A percentile compares a stretch with the other conserved stretches of the same genome.
Evolutionary conservation across 1,140 invertebrate genomes (phyloP).

Genomic region (Apolygus lucorum): DNA sequence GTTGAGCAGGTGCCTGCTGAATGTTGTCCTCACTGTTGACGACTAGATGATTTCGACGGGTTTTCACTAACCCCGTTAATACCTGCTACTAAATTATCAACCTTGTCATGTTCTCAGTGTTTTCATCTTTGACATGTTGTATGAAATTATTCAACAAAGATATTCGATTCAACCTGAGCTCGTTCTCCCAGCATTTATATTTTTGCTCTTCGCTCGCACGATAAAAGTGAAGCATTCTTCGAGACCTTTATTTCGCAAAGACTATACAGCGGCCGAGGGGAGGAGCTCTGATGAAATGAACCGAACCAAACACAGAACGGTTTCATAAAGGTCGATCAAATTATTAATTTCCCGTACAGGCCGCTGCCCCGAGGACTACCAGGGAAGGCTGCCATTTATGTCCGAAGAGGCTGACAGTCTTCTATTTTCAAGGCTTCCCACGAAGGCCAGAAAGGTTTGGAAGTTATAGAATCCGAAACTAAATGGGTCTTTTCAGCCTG

Average conservation of each 20-base stretch:
- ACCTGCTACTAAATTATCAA: too few relatives aligned
- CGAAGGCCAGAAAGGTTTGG: not conserved
- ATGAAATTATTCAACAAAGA: too few relatives aligned
- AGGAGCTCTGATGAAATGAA: not conserved
- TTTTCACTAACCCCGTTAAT: too few relatives aligned
- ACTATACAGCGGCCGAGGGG: not conserved
- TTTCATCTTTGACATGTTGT: too few relatives aligned
- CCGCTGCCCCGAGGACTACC: not conserved
- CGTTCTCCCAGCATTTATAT: too few relatives aligned
- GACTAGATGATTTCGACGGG: too few relatives aligned
- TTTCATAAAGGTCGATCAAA: conserved; percentile 4
- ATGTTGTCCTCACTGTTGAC: too few relatives aligned
- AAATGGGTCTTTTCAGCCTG: conserved; percentile 10
- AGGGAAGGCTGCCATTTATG: not conserved
- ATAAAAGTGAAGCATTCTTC: not conserved
- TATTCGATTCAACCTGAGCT: too few relatives aligned
- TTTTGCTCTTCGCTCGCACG: too few relatives aligned
- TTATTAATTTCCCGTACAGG: conserved; percentile 1
- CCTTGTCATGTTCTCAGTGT: too few relatives aligned
- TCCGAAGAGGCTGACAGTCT: not conserved
- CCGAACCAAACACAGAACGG: not conserved
- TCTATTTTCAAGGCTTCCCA: not conserved
- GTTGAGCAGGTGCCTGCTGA: too few relatives aligned
- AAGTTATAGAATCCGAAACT: conserved; percentile 2
- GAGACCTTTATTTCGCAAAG: not conserved